phyloP scores from a whole-genome alignment of 2,113 vertebrate species.

The Merops nubicus region DNA sequence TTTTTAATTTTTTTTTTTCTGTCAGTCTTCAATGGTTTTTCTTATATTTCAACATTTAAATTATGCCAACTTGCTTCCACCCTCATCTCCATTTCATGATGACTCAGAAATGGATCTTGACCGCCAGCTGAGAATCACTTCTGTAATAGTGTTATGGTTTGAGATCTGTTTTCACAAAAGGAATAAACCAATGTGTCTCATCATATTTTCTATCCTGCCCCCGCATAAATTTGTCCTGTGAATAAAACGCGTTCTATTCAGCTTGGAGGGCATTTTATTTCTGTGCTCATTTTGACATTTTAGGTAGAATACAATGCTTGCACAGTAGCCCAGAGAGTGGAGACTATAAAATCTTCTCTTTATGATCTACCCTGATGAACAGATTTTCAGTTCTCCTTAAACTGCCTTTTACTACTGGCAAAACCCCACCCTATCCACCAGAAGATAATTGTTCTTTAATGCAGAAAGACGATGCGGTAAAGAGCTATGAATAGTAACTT shows the following conservation, averaged over 20 bases:
- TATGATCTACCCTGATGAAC: neutral
- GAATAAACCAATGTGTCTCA: neutral
- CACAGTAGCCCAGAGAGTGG: neutral
- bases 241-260: constrained; percentile 4
- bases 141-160: neutral
- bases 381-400: constrained; percentile 1
- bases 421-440: neutral
- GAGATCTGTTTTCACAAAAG: constrained; percentile 12
- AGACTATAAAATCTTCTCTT: neutral
- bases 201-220: neutral
- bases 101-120: constrained; percentile 42
- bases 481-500: neutral
- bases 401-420: neutral
- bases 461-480: neutral
- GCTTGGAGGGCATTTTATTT: constrained; percentile 27
- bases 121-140: neutral
- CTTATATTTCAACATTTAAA: constrained; percentile 9
- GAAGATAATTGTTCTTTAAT: neutral
- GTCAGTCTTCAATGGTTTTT: neutral
- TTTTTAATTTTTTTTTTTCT: neutral
- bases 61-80: neutral
- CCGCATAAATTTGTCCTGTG: neutral
- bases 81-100: neutral
- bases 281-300: constrained; percentile 22
- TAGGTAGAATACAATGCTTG: neutral